Percentiles rank a stretch among this genome's conserved stretches.
Evolutionary conservation across 1,140 invertebrate species (phyloP).

Genomic region (Bombus picipes): DNA sequence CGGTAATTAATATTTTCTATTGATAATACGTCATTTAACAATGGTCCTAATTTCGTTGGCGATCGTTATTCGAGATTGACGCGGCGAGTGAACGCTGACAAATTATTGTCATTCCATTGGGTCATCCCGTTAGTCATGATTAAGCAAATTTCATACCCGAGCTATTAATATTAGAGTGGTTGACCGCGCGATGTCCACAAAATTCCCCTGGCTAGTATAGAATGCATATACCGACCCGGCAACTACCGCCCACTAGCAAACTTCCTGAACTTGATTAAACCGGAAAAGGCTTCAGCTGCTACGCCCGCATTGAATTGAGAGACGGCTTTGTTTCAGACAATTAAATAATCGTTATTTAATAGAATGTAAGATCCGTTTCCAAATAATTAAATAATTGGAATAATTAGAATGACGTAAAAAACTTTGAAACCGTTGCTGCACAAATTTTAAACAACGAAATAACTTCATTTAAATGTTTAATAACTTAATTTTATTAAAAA

Average conservation of each 20-base stretch:
- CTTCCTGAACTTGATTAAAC: slow-evolving; percentile 69
- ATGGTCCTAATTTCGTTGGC: slow-evolving; percentile 18
- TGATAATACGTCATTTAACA: slow-evolving; percentile 4
- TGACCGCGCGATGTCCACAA: slow-evolving; percentile 67
- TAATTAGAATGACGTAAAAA: not conserved
- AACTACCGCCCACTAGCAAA: slow-evolving; percentile 55
- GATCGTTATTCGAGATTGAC: slow-evolving; percentile 58
- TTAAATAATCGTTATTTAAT: slow-evolving; percentile 17
- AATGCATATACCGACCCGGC: slow-evolving; percentile 66
- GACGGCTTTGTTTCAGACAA: not conserved
- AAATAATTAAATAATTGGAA: not conserved
- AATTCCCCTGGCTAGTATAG: slow-evolving; percentile 71
- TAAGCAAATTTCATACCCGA: slow-evolving; percentile 68
- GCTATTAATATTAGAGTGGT: slow-evolving; percentile 68
- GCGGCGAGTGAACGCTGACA: slow-evolving; percentile 42
- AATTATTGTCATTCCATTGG: slow-evolving; percentile 67
- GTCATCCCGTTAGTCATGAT: slow-evolving; percentile 70
- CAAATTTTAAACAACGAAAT: not conserved
- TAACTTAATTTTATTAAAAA: too few relatives aligned
- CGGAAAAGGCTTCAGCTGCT: slow-evolving; percentile 43
- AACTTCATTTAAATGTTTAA: not conserved
- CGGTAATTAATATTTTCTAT: slow-evolving; percentile 25
- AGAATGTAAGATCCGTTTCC: too few relatives aligned
- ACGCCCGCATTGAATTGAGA: too few relatives aligned
- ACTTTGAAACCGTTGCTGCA: not conserved